Evolutionary conservation across 2,888 invertebrate genomes (phyloP).

Genomic region (Arge pagana): DNA sequence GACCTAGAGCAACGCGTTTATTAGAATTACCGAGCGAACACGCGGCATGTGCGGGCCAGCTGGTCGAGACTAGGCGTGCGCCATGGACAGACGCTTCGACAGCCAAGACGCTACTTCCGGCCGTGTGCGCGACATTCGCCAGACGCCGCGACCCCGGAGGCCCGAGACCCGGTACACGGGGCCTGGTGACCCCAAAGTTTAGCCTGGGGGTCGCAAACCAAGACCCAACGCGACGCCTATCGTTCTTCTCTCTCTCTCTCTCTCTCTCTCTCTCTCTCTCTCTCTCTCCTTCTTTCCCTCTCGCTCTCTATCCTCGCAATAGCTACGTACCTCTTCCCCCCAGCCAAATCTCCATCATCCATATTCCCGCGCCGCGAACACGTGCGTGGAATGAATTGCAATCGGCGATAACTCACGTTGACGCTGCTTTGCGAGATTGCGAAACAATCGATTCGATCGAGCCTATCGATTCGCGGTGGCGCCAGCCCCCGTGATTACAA

Average conservation of each 20-base stretch:
- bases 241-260: conserved; percentile 13
- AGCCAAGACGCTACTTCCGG: conserved; percentile 52
- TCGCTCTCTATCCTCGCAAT: background rate
- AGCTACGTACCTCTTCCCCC: too few species aligned
- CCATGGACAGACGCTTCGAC: conserved; percentile 29
- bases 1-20: too few species aligned
- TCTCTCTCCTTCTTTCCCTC: background rate
- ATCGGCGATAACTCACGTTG: too few species aligned
- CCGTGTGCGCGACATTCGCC: conserved; percentile 45
- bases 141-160: conserved; percentile 36
- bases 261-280: conserved; percentile 6
- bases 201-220: background rate
- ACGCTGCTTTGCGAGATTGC: too few species aligned
- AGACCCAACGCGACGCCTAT: background rate
- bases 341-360: too few species aligned
- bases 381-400: too few species aligned
- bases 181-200: conserved; percentile 9
- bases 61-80: conserved; percentile 35
- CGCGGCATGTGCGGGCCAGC: conserved; percentile 50
- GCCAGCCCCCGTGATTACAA: too few species aligned
- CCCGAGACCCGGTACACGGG: background rate
- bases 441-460: too few species aligned
- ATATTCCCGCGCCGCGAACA: too few species aligned
- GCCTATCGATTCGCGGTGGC: too few species aligned
- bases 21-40: background rate